Evolutionary conservation across 2,113 vertebrate species (phyloP), one percentile per base, ranked within the genome.

Genomic region (Lophura nycthemera): DNA sequence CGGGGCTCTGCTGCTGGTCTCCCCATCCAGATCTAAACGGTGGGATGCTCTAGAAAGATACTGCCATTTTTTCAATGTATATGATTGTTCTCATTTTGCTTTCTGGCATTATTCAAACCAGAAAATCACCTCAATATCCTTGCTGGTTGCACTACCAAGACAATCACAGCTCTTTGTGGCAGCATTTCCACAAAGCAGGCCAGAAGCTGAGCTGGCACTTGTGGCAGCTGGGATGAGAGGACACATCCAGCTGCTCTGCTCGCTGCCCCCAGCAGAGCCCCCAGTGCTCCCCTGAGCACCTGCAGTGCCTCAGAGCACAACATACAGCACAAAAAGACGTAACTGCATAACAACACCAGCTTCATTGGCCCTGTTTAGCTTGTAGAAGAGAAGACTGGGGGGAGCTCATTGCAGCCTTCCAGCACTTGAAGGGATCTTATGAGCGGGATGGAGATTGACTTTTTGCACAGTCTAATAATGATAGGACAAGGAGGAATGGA

Each of bases 131-230:
- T 56, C 29, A 56, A 18, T 2, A 14, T 7, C 17, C 42, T n/a
- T 30, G 17, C 19, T 38, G 11, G 13, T 9, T 69, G 11, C 2
- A 11, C 38, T 36, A 27, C 59, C 24, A 59, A 36, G 9, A 36
- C 6, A 14, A 36, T 16, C 8, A 15, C 29, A 17, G 17, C 36
- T 30, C 11, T 43, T 30, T 27, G 20, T 24, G 42, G 38, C 1
- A 30, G 18, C 1, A 3, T 40, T 36, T 19, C 42, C 16, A 52
- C 48, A 47, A 61, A 76, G 32, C 45, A 32, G 2, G 1, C 36
- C 0, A n/a, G 32, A 2, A 69, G 47, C 10, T 4, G 22, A 36
- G 6, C 6, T 13, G 24, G 20, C 20, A 34, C 8, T 27, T 14
- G 20, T 12, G 21, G 21, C 34, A 24, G 36, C 73, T 36, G 29